phyloP scores from a whole-genome alignment of 2,797 vertebrate genomes.

The Urocyon cinereoargenteus region DNA sequence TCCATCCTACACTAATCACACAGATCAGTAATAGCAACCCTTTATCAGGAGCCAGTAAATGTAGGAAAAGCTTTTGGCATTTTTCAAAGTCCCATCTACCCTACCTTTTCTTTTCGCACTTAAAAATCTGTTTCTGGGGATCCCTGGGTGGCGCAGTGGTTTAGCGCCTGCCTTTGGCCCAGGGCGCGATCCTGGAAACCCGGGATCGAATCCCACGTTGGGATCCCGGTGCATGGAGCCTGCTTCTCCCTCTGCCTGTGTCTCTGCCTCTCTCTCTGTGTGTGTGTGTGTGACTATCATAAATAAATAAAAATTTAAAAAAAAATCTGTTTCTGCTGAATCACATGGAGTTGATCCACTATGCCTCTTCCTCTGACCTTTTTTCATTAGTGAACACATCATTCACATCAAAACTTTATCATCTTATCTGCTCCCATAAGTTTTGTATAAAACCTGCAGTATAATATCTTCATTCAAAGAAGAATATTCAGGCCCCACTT shows the following conservation, averaged over 20 bases:
- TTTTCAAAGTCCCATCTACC: neutral
- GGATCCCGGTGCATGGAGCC: too few relatives aligned
- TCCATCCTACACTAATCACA: neutral
- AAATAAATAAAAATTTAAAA: too few relatives aligned
- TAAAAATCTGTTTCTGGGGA: neutral
- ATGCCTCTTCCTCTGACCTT: slow-evolving; percentile 8
- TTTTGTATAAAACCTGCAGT: slow-evolving; percentile 52
- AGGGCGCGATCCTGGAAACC: too few relatives aligned
- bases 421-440: slow-evolving; percentile 40
- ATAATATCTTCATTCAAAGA: slow-evolving; percentile 50
- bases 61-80: neutral
- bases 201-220: too few relatives aligned
- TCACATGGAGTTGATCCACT: neutral
- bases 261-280: too few relatives aligned
- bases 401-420: slow-evolving; percentile 40
- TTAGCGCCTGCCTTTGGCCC: too few relatives aligned
- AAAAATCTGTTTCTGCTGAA: neutral
- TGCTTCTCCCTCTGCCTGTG: too few relatives aligned
- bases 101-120: neutral
- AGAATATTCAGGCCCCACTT: slow-evolving; percentile 27
- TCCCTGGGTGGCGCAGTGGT: too few relatives aligned
- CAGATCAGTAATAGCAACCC: neutral
- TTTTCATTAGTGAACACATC: slow-evolving; percentile 19
- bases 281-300: too few relatives aligned
- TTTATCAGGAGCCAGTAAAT: neutral